Evolutionary conservation across 2,113 vertebrate genomes (phyloP).

Genomic region (Heterotilapia buettikoferi): DNA sequence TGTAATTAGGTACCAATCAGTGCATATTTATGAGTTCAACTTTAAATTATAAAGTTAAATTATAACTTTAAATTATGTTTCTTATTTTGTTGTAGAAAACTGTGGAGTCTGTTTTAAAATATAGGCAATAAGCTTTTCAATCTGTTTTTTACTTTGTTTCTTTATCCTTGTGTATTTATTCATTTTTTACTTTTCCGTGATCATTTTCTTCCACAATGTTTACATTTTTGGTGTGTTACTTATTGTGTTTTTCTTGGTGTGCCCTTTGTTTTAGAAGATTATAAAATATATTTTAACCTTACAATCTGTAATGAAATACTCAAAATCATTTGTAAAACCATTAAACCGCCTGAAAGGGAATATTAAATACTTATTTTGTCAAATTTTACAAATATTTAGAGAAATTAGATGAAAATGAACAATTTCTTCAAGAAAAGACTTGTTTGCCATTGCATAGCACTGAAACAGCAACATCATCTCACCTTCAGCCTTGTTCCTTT

Average conservation of each 20-base stretch:
- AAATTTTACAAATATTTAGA: background rate
- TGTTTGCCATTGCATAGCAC: background rate
- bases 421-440: background rate
- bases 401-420: background rate
- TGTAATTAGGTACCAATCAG: background rate
- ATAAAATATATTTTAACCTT: background rate
- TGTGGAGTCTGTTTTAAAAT: background rate
- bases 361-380: background rate
- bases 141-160: background rate
- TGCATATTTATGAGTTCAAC: background rate
- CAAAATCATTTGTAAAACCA: background rate
- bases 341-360: background rate
- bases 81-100: background rate
- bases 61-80: background rate
- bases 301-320: background rate
- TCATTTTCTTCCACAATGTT: background rate
- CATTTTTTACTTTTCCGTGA: background rate
- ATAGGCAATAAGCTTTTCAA: background rate
- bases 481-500: constrained; percentile 97
- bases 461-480: background rate
- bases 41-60: background rate
- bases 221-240: background rate
- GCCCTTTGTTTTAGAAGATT: background rate
- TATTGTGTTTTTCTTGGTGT: background rate
- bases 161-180: background rate